Evolutionary conservation across 2,797 vertebrate genomes (phyloP), one percentile per base, ranked within the genome.

Genomic region (Aulostomus chinensis): DNA sequence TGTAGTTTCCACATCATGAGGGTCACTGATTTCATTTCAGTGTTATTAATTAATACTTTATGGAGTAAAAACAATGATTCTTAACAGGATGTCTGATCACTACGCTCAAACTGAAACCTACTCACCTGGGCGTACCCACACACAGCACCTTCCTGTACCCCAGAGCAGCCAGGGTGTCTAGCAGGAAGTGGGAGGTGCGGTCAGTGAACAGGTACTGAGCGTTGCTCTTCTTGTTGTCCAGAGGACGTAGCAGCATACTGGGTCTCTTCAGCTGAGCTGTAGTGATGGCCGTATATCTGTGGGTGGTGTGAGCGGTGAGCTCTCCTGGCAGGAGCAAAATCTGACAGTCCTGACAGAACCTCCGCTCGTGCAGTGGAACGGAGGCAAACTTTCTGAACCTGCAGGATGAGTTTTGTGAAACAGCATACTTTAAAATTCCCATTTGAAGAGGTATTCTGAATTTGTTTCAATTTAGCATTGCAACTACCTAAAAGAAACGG

Each of bases 131-230:
- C 2, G 96, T 94, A 21, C 97, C 97, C 42, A 98, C 88, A 60
- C 92, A 97, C 2, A 98, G 90, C 9, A 98, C 89, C 78, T 93
- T 93, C 41, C 35, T 89, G 84, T 92, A 96, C 0, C 94, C 95
- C 21, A 94, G 88, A 1, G 20, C 35, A 1, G 11, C 58, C 28
- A 98, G 78, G 0, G 93, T 74, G 54, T 92, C 89, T 42, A 96
- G 77, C 2, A 99, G 82, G 29, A 98, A 98, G 49, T 75, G 79
- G 31, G 95, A 84, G 80, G 92, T 98, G 80, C 94, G 92, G 10
- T 94, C 93, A 0, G 94, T 79, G 83, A 99, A 99, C 78, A 99
- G 83, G 78, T 95, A 99, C 71, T 99, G 97, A 1, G 97, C 97
- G 7, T 98, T 93, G 55, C 92, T 94, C 86, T 96, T 98, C 88